Conservation (phyloP, 1,140 invertebrate species). For the Idris sp. region DNA sequence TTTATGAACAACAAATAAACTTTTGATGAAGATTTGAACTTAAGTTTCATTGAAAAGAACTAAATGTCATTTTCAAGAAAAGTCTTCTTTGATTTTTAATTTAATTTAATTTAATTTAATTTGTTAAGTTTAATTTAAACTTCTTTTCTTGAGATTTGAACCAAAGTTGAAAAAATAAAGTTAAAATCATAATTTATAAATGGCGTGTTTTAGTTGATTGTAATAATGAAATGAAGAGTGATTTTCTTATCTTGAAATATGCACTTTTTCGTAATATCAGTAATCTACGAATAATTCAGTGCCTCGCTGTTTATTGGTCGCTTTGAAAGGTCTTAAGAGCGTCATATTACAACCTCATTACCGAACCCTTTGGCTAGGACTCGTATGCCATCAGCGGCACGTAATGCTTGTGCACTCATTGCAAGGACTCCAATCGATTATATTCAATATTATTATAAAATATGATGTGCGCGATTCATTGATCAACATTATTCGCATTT, state of each 20-base stretch:
- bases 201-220: conserved; percentile 1
- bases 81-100: too few relatives aligned
- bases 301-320: conserved; percentile 46
- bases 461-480: conserved; percentile 41
- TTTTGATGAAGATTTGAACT: too few relatives aligned
- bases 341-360: conserved; percentile 63
- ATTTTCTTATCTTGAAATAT: conserved; percentile 16
- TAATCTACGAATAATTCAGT: conserved; percentile 47
- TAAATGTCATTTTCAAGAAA: too few relatives aligned
- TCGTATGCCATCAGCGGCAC: conserved; percentile 29
- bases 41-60: too few relatives aligned
- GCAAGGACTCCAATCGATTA: conserved; percentile 47
- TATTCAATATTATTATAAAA: conserved; percentile 57
- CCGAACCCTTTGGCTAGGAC: conserved; percentile 39
- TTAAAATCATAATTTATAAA: conserved; percentile 10
- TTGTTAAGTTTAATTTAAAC: conserved; percentile 3
- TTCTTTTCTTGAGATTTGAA: too few relatives aligned
- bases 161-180: neutral
- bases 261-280: conserved; percentile 48
- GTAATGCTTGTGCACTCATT: conserved; percentile 37
- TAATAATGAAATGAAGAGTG: conserved; percentile 45
- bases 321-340: conserved; percentile 52
- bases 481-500: conserved; percentile 39
- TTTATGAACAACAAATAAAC: too few relatives aligned
- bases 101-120: too few relatives aligned